phyloP scores from a whole-genome alignment of 2,113 vertebrate genomes.

The Girardinichthys multiradiatus region DNA sequence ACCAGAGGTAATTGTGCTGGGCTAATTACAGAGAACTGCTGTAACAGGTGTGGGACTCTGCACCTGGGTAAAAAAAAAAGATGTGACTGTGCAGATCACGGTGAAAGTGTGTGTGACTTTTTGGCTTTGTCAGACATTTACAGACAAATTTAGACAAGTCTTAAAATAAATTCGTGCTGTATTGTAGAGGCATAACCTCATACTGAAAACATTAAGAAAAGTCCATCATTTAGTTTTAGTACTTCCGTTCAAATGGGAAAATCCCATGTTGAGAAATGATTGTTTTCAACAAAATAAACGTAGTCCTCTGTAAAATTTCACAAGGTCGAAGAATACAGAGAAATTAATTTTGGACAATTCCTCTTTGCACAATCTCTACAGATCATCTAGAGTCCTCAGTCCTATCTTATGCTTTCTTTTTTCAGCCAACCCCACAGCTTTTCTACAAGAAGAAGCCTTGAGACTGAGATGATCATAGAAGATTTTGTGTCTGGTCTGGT shows the following conservation, averaged over 20 bases:
- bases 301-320: background rate
- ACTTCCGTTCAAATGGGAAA: background rate
- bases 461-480: too few relatives aligned
- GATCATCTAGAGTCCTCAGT: background rate
- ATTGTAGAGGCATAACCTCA: background rate
- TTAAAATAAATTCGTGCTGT: background rate
- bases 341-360: background rate
- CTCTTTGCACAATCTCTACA: background rate
- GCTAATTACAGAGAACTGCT: conserved; percentile 82
- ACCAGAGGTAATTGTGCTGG: conserved; percentile 66
- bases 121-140: conserved; percentile 50
- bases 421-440: too few relatives aligned
- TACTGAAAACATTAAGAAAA: background rate
- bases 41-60: conserved; percentile 78
- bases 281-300: background rate
- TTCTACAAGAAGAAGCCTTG: too few relatives aligned
- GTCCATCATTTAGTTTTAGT: background rate
- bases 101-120: conserved; percentile 69
- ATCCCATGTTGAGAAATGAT: background rate
- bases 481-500: too few relatives aligned
- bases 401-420: too few relatives aligned
- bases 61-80: conserved; percentile 75
- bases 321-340: background rate
- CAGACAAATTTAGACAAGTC: background rate
- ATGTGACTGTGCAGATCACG: conserved; percentile 27